Percentiles rank a stretch among this genome's conserved stretches.
phyloP scores from a whole-genome alignment of 30 jellyfish, hydroid and myxozoan genomes.

The Calvadosia cruxmelitensis region DNA sequence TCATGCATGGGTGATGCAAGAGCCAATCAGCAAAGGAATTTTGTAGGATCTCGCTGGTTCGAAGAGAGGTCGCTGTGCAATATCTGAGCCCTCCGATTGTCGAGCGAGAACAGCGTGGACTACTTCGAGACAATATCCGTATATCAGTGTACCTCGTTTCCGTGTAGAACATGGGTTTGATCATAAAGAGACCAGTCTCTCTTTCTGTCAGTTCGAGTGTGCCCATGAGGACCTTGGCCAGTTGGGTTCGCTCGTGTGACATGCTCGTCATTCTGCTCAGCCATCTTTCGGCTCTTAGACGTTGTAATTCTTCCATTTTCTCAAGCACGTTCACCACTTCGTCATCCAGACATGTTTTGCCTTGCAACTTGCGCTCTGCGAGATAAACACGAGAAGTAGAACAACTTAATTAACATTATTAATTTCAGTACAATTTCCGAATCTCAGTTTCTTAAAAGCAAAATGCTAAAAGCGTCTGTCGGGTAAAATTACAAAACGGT shows the following conservation, averaged over 20 bases:
- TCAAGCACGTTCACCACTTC: conserved; percentile 33
- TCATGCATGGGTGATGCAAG: too few species aligned
- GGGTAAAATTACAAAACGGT: too few species aligned
- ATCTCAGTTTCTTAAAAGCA: too few species aligned
- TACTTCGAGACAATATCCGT: too few species aligned
- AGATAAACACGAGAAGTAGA: neutral
- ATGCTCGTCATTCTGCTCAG: conserved; percentile 26
- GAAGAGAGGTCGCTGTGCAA: too few species aligned
- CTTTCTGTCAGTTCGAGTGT: conserved; percentile 56
- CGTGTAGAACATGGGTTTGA: conserved; percentile 40
- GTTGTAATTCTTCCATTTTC: conserved; percentile 53
- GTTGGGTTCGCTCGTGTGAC: conserved; percentile 36
- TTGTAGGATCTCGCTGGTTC: too few species aligned
- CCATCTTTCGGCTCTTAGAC: conserved; percentile 42
- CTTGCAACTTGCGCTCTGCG: conserved; percentile 26
- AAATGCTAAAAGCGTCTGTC: too few species aligned
- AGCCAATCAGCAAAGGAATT: too few species aligned
- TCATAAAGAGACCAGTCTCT: conserved; percentile 67
- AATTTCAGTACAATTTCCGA: too few species aligned
- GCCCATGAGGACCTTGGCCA: conserved; percentile 48
- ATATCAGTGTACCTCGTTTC: too few species aligned
- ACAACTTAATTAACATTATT: neutral
- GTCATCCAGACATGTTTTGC: conserved; percentile 18
- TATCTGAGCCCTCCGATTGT: too few species aligned
- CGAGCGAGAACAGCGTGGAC: too few species aligned